Base-by-base conservation (phyloP, 2,797 vertebrate species). In the Melanotaenia parkinsoni region DNA sequence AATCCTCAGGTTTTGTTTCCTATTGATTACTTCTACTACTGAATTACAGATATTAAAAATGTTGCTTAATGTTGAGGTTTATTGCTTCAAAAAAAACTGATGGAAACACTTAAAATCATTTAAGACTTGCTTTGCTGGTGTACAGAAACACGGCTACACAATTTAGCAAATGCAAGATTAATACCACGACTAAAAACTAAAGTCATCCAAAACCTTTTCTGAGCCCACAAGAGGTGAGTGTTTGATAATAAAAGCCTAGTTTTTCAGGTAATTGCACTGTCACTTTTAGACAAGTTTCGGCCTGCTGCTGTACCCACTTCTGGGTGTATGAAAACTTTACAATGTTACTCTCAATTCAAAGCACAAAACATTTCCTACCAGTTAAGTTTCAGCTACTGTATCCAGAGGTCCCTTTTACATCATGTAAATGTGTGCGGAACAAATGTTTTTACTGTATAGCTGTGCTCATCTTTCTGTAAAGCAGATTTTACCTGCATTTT, bases 291-390 rank as follows among this genome's bases (percentile, higher is more conserved):
- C 73, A 63, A 35, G 51, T 81, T 70, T 74, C 5, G 3, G 71
- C 72, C 77, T 62, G 72, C 70, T 33, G 63, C 73, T 61, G 59
- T 50, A n/a, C 63, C 74, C 59, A 1, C n/a, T 67, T 50, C 51
- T 33, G 64, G 76, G 58, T 58, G 38, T 4, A 54, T 65, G 38
- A 61, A 47, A 74, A 75, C 67, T 57, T 60, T 24, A 43, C 26
- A 72, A 28, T 47, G 28, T 47, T 63, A 81, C 63, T 68, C 63
- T 33, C 64, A 56, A 33, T 20, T 47, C 71, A 77, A 90, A 93
- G 91, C 90, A 93, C 90, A 93, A 91, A 73, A 43, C 32, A 51
- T 77, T 65, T 79, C 56, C 70, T 74, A 11, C 74, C 54, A 72
- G 40, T 72, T n/a, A 35, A 68, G 68, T 79, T 57, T 53, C 58